Evolutionary conservation across 2,888 invertebrate genomes (phyloP).

Genomic region (Empis stercorea): DNA sequence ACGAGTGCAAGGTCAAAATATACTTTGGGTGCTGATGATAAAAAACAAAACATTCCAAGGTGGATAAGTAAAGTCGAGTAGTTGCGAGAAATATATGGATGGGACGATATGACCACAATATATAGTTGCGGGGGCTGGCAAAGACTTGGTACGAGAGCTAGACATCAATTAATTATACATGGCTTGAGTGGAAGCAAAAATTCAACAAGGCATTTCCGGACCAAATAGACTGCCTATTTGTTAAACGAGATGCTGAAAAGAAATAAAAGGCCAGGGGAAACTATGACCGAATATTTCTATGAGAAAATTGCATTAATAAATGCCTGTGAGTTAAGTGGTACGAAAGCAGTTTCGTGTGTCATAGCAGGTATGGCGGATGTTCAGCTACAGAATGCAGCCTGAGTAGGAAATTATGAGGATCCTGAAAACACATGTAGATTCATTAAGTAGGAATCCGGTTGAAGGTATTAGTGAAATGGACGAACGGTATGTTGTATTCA

Average conservation of each 20-base stretch:
- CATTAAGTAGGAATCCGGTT: slow-evolving; percentile 17
- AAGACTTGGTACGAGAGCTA: slow-evolving; percentile 7
- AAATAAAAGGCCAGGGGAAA: slow-evolving; percentile 3
- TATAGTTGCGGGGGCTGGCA: slow-evolving; percentile 5
- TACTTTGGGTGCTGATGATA: slow-evolving; percentile 1
- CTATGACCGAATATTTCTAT: slow-evolving; percentile 6
- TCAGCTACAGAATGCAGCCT: slow-evolving; percentile 5
- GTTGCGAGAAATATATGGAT: slow-evolving; percentile 6
- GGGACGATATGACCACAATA: slow-evolving; percentile 6
- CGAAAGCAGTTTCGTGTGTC: slow-evolving; percentile 7
- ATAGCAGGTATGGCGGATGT: slow-evolving; percentile 7
- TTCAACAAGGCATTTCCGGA: slow-evolving; percentile 7
- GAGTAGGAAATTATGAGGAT: slow-evolving; percentile 4
- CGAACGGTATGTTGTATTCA: too few relatives aligned
- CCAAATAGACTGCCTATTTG: slow-evolving; percentile 4
- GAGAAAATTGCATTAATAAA: slow-evolving; percentile 8
- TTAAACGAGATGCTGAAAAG: slow-evolving; percentile 5
- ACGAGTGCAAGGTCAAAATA: too few relatives aligned
- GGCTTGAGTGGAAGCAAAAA: slow-evolving; percentile 9
- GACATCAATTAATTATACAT: slow-evolving; percentile 5
- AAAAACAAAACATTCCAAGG: slow-evolving; percentile 2
- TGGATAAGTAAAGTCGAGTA: slow-evolving; percentile 9
- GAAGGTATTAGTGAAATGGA: too few relatives aligned
- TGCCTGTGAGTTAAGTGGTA: slow-evolving; percentile 1
- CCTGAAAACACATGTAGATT: slow-evolving; percentile 19